Base-by-base conservation (phyloP, 2,113 vertebrate genomes). In the Halichoeres trimaculatus region DNA sequence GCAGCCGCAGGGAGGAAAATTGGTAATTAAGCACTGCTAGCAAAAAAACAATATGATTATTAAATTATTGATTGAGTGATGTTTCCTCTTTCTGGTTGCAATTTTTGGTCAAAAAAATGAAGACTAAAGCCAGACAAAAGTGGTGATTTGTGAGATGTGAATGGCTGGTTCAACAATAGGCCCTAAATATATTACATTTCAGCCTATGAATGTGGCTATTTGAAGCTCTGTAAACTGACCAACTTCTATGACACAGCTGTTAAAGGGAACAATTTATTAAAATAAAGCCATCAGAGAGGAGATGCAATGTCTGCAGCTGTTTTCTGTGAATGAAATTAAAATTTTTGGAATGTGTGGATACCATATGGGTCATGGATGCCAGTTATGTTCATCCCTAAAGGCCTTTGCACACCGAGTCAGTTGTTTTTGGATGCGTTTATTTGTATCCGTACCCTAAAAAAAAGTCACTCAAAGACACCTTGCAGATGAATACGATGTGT, bases 121-220 rank as follows among this genome's bases (percentile, higher is more conserved):
- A 13, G 20, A 70, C 17, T 36, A 52, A 63, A 48, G 3, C 0
- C 9, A 54, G 35, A 59, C 35, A 72, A 62, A 76, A 36, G 14
- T 56, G 30, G 12, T 77, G 70, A 79, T 79, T 71, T 85, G 71
- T 74, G 56, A 76, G 43, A 76, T 76, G 61, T 16, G 50, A 70
- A 63, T 68, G 20, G 48, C 2, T 10, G 0, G 17, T 70, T 79
- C 55, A 75, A 79, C 68, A 79, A 76, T 80, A 53, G 13, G 9
- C 35, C 60, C 48, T 61, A 61, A 80, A 85, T 74, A 59, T 8
- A 74, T 63, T 60, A 52, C 2, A 0, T n/a, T 62, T 5, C 6
- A 1, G 70, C 26, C 59, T 52, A 57, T 55, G 35, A 74, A 61
- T 58, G 56, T 59, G 70, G 58, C 40, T 59, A 67, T n/a, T n/a